Percentiles rank a stretch among this genome's conserved stretches.
phyloP scores from a whole-genome alignment of 1,140 invertebrate genomes.

The Pteromalus puparum region DNA sequence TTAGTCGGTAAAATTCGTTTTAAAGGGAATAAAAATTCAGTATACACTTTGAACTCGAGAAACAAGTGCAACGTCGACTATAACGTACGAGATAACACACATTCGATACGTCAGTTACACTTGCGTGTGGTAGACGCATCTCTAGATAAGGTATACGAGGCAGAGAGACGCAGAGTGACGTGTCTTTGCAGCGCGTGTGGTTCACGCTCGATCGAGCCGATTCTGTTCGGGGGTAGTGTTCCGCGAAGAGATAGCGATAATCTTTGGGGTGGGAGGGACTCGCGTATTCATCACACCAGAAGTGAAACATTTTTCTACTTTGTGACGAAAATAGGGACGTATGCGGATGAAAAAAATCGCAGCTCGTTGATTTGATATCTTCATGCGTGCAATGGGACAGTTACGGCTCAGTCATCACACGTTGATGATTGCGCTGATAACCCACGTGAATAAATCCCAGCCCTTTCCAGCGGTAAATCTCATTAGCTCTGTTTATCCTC shows the following conservation, averaged over 20 bases:
- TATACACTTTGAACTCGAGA: too few species aligned
- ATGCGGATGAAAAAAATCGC: too few species aligned
- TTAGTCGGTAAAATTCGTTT: too few species aligned
- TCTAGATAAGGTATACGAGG: not conserved
- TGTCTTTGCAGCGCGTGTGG: not conserved
- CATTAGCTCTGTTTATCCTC: not conserved
- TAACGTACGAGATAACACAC: too few species aligned
- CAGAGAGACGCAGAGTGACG: not conserved
- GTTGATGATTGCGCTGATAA: not conserved
- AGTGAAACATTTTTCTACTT: not conserved
- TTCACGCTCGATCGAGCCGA: constrained; percentile 50
- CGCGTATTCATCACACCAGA: not conserved
- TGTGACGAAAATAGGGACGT: too few species aligned
- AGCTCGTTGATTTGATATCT: not conserved
- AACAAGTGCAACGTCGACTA: too few species aligned
- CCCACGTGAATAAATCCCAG: not conserved
- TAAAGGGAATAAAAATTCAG: too few species aligned
- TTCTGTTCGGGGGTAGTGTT: constrained; percentile 46
- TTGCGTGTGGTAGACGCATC: too few species aligned
- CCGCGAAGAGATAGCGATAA: constrained; percentile 49
- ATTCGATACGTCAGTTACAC: not conserved
- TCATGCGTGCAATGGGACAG: not conserved
- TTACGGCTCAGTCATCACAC: not conserved
- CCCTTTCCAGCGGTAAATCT: not conserved
- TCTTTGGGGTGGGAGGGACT: not conserved